A percentile compares a stretch with the other conserved stretches of the same genome.
phyloP scores from a whole-genome alignment of 2,113 vertebrate species.

The Semnornis frantzii region DNA sequence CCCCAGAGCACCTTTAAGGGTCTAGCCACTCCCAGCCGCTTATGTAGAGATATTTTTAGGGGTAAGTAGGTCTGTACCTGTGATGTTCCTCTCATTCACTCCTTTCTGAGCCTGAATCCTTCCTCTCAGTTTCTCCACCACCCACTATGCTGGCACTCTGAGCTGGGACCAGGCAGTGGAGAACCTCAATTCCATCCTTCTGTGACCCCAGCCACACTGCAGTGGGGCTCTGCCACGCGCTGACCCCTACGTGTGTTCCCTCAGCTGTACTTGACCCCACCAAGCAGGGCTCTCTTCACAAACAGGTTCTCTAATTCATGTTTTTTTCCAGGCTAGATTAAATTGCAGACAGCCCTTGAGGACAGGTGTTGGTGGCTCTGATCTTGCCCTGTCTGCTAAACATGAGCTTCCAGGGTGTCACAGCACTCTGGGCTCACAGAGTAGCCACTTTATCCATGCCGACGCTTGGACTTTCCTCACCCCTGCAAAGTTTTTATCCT shows the following conservation, averaged over 20 bases:
- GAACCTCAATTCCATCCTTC: not conserved
- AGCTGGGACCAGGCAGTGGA: not conserved
- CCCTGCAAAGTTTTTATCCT: not conserved
- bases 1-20: not conserved
- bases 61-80: not conserved
- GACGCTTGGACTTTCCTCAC: not conserved
- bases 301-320: not conserved
- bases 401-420: not conserved
- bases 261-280: not conserved
- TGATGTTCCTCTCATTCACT: not conserved
- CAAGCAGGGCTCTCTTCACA: not conserved
- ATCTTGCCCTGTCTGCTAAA: not conserved
- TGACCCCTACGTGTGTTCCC: not conserved
- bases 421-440: not conserved
- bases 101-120: not conserved
- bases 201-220: not conserved
- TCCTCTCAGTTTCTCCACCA: not conserved
- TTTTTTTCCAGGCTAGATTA: not conserved
- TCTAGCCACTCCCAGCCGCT: not conserved
- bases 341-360: not conserved
- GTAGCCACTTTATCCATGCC: not conserved
- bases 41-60: not conserved
- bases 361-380: not conserved
- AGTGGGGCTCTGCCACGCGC: not conserved
- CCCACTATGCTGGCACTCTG: not conserved